Conservation (phyloP, 2,888 invertebrate species). For the Marronus borbonicus region DNA sequence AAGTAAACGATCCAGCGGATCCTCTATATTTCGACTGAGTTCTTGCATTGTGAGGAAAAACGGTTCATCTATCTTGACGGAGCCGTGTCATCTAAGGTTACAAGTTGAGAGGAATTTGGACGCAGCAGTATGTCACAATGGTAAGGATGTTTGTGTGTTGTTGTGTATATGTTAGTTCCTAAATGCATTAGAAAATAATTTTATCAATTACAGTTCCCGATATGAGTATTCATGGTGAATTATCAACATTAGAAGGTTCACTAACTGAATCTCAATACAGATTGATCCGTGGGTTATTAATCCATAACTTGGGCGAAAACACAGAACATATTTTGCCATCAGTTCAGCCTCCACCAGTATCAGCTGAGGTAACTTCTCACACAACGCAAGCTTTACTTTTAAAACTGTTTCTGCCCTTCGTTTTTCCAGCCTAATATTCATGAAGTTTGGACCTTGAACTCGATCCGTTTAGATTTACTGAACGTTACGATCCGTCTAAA, state of each 20-base stretch:
- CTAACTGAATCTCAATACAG: slow-evolving; percentile 90
- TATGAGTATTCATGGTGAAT: slow-evolving; percentile 86
- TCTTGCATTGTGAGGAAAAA: slow-evolving; percentile 72
- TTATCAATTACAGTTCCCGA: slow-evolving; percentile 77
- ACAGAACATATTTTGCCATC: slow-evolving; percentile 77
- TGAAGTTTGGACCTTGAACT: slow-evolving; percentile 85
- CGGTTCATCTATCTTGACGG: slow-evolving; percentile 83
- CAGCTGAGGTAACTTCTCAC: slow-evolving; percentile 59
- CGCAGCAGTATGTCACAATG: slow-evolving; percentile 68
- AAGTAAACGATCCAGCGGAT: slow-evolving; percentile 17
- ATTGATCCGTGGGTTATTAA: slow-evolving; percentile 87
- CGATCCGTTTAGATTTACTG: slow-evolving; percentile 85
- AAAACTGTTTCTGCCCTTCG: background rate
- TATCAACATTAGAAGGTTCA: slow-evolving; percentile 88
- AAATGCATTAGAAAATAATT: background rate
- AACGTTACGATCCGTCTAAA: slow-evolving; percentile 87
- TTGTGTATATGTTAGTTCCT: too few relatives aligned
- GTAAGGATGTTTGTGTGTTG: slow-evolving; percentile 54
- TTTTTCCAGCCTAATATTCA: slow-evolving; percentile 62
- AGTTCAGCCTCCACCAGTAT: slow-evolving; percentile 61
- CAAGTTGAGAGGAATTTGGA: slow-evolving; percentile 89
- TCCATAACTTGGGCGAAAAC: slow-evolving; percentile 91
- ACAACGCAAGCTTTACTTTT: background rate
- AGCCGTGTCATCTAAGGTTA: slow-evolving; percentile 86
- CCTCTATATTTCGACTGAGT: slow-evolving; percentile 68